Evolutionary conservation across 2,797 vertebrate species (phyloP), one percentile per base, ranked within the genome.

Genomic region (Falco rusticolus): DNA sequence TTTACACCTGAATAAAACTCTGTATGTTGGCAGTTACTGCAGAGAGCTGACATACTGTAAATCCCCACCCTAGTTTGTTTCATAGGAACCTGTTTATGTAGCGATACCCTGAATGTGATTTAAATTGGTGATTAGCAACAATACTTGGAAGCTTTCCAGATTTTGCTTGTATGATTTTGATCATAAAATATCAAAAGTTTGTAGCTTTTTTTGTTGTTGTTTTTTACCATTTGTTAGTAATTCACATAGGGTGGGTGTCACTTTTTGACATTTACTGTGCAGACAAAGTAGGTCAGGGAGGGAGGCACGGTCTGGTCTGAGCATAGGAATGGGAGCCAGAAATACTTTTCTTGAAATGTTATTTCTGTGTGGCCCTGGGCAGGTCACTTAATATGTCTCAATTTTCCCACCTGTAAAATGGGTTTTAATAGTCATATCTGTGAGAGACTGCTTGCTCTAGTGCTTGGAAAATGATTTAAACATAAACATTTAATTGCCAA

Each of bases 231-330:
- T 93, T 95, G 82, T 96, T 96, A 94, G 71, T 89, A 88, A 87
- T 89, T 94, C 84, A 72, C 72, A 11, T 37, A 83, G 92, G 81
- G 45, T 84, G 90, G 69, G 79, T 94, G 89, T 96, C 89, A 84
- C 34, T 97, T 89, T 85, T 84, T 94, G 76, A 81, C 94, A 91
- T 96, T 92, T 96, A 84, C 87, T 81, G 72, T 94, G 90, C 94
- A 95, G 91, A 95, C 93, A 92, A 96, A 96, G 93, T 96, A 96
- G 95, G 94, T 97, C 93, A 96, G 94, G 68, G 43, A 85, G 87
- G 72, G 87, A 96, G 88, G 57, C 78, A 95, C 0, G 78, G 84
- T 95, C 93, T 95, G 94, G 75, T 95, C 95, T 95, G 90, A 94
- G 92, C 92, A 88, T 5, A 94, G 94, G 93, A 97, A 89, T 96